Base-by-base conservation (phyloP, 2,797 vertebrate genomes). In the Myotis pilosus region DNA sequence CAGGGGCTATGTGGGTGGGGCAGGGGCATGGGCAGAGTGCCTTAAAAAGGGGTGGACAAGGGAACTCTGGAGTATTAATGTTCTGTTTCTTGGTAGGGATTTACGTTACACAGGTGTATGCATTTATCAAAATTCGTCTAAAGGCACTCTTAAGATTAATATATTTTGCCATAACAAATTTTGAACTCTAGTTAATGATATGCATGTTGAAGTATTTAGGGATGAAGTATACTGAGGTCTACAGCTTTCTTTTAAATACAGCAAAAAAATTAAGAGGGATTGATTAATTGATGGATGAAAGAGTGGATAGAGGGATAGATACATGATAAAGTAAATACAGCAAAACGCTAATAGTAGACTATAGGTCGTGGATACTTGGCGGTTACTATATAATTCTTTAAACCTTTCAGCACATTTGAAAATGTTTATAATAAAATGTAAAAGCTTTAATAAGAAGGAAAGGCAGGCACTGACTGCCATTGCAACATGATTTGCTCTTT, bases 201-300 rank as follows among this genome's bases (percentile, higher is more conserved):
- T 64, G 28, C 60, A 13, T 38, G 44, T 30, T 72, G 2, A 57
- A 30, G 68, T 72, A 22, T 81, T 88, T 47, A 60, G 16, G 64
- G 16, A 12, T 64, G 47, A 80, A 57, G 28, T 36, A 17, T 19
- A 69, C 66, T 51, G 11, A 89, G 25, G 17, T 79, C 71, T 51
- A 41, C 25, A 85, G 86, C 68, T 88, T 69, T 55, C 82, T 95
- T 85, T 76, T n/a, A 80, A 89, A 86, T 69, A 51, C 3, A 71
- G 28, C 23, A 51, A 22, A 88, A 72, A 64, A 51, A 28, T 57
- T 53, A 75, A 49, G 33, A 47, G 47, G 16, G 12, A 30, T 23
- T 75, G 51, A 36, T 10, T 71, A 38, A 72, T 10, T 71, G 44
- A 68, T 25, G 66, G 72, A 62, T 47, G 68, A 75, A 82, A 82